Conservation (phyloP, 2,113 vertebrate species). For the Eptatretus burgeri region DNA sequence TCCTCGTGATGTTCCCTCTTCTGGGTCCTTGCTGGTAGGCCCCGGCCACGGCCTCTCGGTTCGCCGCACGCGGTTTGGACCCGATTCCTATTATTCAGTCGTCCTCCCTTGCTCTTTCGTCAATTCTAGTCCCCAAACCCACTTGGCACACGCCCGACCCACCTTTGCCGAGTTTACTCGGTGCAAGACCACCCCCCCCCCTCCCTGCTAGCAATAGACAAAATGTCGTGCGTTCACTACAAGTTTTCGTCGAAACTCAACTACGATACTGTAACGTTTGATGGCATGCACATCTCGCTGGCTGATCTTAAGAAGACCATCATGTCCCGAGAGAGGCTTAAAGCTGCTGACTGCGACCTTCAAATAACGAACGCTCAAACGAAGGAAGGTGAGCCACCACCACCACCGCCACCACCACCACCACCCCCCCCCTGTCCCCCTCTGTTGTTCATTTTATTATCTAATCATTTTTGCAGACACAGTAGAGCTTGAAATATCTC, state of each 20-base stretch:
- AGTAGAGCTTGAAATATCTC: neutral
- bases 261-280: conserved; percentile 77
- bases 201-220: conserved; percentile 9
- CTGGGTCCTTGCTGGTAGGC: too few relatives aligned
- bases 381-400: conserved; percentile 39
- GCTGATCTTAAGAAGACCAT: conserved; percentile 72
- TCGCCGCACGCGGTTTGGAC: too few relatives aligned
- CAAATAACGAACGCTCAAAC: conserved; percentile 83
- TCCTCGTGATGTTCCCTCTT: too few relatives aligned
- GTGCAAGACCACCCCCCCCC: too few relatives aligned
- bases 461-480: too few relatives aligned
- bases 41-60: too few relatives aligned
- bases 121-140: too few relatives aligned
- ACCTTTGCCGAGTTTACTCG: neutral
- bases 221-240: conserved; percentile 83
- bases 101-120: too few relatives aligned
- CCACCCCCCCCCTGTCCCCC: too few relatives aligned
- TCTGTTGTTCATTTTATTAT: too few relatives aligned
- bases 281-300: conserved; percentile 61
- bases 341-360: conserved; percentile 65
- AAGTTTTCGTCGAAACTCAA: conserved; percentile 90
- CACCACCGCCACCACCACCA: neutral
- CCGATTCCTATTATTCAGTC: too few relatives aligned
- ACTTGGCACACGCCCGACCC: neutral
- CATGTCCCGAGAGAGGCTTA: conserved; percentile 67